Base-by-base conservation (phyloP, 2,888 invertebrate genomes). In the Mactromeris polynyma region DNA sequence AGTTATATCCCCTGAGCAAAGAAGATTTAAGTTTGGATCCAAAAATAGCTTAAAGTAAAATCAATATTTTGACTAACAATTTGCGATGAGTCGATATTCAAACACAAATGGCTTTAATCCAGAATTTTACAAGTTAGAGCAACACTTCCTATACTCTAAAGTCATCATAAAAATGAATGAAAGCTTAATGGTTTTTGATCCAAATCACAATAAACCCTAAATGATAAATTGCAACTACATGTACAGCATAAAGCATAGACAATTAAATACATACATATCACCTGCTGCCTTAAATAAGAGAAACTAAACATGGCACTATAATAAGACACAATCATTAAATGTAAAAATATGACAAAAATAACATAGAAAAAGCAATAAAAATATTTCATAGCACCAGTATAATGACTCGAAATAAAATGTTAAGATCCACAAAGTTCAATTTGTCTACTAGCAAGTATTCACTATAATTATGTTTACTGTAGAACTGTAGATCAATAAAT, bases 311-410 rank as follows among this genome's bases (percentile, higher is more conserved):
- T 73, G 73, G 73, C 73, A 73, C 73, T 36, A 73, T 26, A 69
- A 26, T 36, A 19, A 36, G 73, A 36, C 33, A 36, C 33, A 73
- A 33, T 33, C 26, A 73, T 73, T 17, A 33, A 73, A 36, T 73
- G 33, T 73, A 36, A 36, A 73, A 73, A 17, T 36, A 36, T 73
- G 36, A 73, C 36, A 73, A 73, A 73, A 73, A 36, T 19, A 11
- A 36, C 33, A 73, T 33, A 73, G 73, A 73, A 73, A 73, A 73
- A 33, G 73, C 73, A 73, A 73, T 73, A 19, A 73, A 33, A 69
- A 73, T 11, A 73, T 3, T 58, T 7, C n/a, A 33, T 73, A 73
- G 73, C 73, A 73, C 73, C 73, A 73, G 36, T 73, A 17, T 33
- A 26, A 33, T 73, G 31, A 73, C 58, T 64, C 26, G 3, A 4